Conservation (phyloP, 2,797 vertebrate species). For the Melanotaenia pygmaea region DNA sequence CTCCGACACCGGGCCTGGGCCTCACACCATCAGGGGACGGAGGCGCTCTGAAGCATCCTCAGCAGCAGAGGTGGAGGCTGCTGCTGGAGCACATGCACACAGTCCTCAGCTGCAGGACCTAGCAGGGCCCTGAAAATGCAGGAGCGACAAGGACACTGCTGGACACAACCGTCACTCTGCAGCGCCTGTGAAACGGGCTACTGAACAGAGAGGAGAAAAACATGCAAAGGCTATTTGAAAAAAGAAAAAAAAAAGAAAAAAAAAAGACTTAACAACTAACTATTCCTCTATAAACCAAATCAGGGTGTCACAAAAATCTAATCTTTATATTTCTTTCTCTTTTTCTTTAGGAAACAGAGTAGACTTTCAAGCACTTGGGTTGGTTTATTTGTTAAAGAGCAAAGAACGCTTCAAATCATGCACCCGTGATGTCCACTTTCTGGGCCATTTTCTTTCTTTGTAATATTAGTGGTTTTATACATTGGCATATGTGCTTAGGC, state of each 20-base stretch:
- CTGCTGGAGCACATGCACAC: slow-evolving; percentile 68
- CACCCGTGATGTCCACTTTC: slow-evolving; percentile 83
- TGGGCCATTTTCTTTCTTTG: slow-evolving; percentile 80
- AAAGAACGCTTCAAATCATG: slow-evolving; percentile 84
- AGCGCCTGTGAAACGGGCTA: slow-evolving; percentile 75
- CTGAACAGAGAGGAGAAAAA: slow-evolving; percentile 77
- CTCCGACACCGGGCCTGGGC: slow-evolving; percentile 61
- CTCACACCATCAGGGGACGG: slow-evolving; percentile 77
- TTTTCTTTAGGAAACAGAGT: slow-evolving; percentile 79
- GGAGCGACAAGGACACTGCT: slow-evolving; percentile 65
- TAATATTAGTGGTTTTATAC: slow-evolving; percentile 76
- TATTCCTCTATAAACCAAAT: slow-evolving; percentile 90
- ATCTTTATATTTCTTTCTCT: slow-evolving; percentile 87
- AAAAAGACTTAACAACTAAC: slow-evolving; percentile 77
- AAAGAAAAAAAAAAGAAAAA: slow-evolving; percentile 52
- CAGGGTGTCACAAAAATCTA: slow-evolving; percentile 90
- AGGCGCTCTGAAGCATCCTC: slow-evolving; percentile 71
- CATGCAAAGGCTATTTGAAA: slow-evolving; percentile 82
- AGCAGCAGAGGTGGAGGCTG: slow-evolving; percentile 53
- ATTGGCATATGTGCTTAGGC: slow-evolving; percentile 79
- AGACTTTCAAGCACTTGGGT: slow-evolving; percentile 79
- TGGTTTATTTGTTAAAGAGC: slow-evolving; percentile 79
- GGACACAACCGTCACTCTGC: slow-evolving; percentile 75
- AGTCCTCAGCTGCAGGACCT: slow-evolving; percentile 77
- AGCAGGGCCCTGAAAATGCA: slow-evolving; percentile 72